A percentile compares a stretch with the other conserved stretches of the same genome.
These are phyloP conservation scores for Trididemnum clinides DNA, from an alignment of 23 tunicate species.

Conservation along the genomic window DNA sequence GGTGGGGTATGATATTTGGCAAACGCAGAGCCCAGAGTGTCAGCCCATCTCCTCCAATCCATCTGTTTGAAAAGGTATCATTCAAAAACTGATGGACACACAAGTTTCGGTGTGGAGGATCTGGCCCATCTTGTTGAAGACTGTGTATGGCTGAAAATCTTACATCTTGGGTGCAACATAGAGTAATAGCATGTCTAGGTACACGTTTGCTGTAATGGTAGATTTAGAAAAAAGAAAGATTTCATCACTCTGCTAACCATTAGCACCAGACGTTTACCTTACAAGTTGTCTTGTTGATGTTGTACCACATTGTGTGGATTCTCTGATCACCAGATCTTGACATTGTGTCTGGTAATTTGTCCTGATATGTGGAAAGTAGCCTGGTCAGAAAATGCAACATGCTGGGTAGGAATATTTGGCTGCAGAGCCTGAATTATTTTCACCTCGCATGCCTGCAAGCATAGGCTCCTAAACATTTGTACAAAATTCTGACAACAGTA, in stretches of 20 bases:
- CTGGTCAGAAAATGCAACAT: background rate
- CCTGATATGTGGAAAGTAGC: background rate
- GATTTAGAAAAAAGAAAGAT: background rate
- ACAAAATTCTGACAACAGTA: constrained; percentile 1
- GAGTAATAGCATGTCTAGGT: background rate
- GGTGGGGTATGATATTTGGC: background rate
- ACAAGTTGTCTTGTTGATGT: background rate
- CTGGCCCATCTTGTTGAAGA: constrained; percentile 6
- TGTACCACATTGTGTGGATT: background rate
- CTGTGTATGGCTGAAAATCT: background rate
- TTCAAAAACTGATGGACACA: constrained; percentile 7
- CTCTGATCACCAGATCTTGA: background rate
- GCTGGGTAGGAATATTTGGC: background rate
- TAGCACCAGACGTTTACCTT: too few species aligned
- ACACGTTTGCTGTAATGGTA: background rate
- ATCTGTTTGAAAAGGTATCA: background rate
- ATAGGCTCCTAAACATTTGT: background rate
- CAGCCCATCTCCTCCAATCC: background rate
- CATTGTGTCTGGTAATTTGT: background rate
- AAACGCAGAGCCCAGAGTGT: background rate
- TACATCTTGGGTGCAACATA: background rate
- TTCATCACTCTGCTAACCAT: too few species aligned
- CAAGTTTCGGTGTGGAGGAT: background rate
- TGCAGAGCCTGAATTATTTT: background rate
- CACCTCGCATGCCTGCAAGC: background rate